A percentile compares a stretch with the other conserved stretches of the same genome.
Conservation (phyloP, 2,113 vertebrate species). For the Chamaea fasciata region DNA sequence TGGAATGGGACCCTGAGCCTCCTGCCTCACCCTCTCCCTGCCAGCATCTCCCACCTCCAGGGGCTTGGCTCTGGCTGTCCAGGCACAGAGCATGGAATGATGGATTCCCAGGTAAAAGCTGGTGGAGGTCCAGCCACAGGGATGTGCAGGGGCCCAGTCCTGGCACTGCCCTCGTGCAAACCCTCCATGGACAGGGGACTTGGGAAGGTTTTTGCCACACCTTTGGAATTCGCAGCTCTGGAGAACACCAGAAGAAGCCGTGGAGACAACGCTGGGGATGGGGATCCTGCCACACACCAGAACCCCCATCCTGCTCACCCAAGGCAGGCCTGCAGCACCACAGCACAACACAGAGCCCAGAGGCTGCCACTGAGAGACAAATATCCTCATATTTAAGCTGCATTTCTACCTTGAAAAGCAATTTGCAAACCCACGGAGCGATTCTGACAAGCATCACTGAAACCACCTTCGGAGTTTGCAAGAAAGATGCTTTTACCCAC, state of each 20-base stretch:
- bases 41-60: background rate
- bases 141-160: background rate
- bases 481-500: background rate
- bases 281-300: rapidly evolving
- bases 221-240: background rate
- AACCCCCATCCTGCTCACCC: rapidly evolving
- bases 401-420: conserved; percentile 9
- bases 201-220: background rate
- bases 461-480: background rate
- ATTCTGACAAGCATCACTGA: background rate
- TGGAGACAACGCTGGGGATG: rapidly evolving
- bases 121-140: rapidly evolving
- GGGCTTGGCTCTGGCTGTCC: rapidly evolving
- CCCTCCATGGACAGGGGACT: rapidly evolving
- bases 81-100: rapidly evolving
- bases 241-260: background rate
- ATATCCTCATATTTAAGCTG: background rate
- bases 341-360: background rate
- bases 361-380: background rate
- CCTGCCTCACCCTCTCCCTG: background rate
- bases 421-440: background rate
- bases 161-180: background rate
- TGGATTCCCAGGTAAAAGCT: background rate
- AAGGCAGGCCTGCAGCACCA: background rate
- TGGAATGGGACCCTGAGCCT: background rate